Conservation (phyloP, 2,113 vertebrate species). For the Glaucomys volans region DNA sequence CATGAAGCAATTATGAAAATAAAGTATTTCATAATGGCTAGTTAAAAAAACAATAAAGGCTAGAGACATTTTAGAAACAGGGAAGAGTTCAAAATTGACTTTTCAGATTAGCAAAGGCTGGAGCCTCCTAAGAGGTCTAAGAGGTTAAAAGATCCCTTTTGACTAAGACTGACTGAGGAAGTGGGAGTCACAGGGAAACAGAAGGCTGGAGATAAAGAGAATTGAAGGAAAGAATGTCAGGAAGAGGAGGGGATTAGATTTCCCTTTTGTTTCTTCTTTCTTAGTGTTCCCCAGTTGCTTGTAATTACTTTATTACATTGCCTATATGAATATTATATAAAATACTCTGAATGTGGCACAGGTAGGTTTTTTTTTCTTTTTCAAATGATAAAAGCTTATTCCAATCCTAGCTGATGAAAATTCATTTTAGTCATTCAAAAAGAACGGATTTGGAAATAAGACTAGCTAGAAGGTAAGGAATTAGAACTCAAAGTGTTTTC, state of each 20-base stretch:
- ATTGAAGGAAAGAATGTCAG: not conserved
- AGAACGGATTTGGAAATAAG: not conserved
- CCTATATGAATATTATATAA: not conserved
- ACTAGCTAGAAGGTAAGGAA: not conserved
- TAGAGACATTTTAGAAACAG: not conserved
- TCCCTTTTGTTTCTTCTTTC: not conserved
- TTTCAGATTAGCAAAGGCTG: not conserved
- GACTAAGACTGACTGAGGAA: not conserved
- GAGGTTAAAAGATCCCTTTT: not conserved
- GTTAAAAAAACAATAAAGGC: not conserved
- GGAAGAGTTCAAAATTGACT: not conserved
- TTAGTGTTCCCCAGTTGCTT: not conserved
- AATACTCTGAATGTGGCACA: not conserved
- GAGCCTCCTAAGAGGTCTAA: not conserved
- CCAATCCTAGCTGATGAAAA: not conserved
- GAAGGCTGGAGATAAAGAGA: not conserved
- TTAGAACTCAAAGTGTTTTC: not conserved
- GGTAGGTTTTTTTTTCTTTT: not conserved
- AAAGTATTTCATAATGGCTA: not conserved
- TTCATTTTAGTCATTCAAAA: not conserved
- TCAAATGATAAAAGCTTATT: conserved; percentile 13
- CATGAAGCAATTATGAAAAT: not conserved
- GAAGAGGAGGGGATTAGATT: not conserved
- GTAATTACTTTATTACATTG: not conserved
- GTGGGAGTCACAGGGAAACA: not conserved